Evolutionary conservation across 2,888 invertebrate species (phyloP), one percentile per base, ranked within the genome.

Genomic region (Drosophila subsilvestris): DNA sequence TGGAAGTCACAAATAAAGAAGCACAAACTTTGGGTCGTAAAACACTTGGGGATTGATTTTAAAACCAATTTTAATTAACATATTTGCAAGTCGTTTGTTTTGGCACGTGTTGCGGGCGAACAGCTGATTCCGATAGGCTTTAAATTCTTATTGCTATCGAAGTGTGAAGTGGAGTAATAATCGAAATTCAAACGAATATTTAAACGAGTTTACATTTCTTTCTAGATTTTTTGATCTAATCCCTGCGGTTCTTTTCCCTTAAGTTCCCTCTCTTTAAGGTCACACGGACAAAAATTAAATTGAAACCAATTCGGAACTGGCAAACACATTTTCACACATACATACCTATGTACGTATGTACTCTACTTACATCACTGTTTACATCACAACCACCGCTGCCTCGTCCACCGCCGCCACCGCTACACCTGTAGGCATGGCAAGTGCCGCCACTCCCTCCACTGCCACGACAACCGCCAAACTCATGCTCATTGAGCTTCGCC

Each of bases 401-500:
- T 8, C 79, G 74, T 49, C 80, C 85, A 18, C 76, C 80, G 14
- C 79, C 84, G 12, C 75, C 80, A 12, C 81, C 88, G 29, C 81
- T 90, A 49, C 84, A 86, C 7, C 83, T 87, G 10, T 70, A 72
- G 20, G 72, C 78, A 42, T 71, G 62, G 54, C 79, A 78, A 18
- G 67, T 67, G 25, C 80, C 80, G 17, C 78, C 85, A 53, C 86
- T 88, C 17, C 85, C 85, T 1, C 90, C 89, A 69, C 89, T 89
- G 50, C 80, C 86, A 10, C 90, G 80, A 61, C 85, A 80, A 2
- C 77, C 80, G 0, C 76, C 79, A 49, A 78, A 90, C 20, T 91
- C 91, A 32, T 90, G 86, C 20, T 90, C 89, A 47, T 74, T 81
- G 89, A 93, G 75, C 69, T 90, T 89, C 37, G 93, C 94, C 63